Evolutionary conservation across 2,888 invertebrate species (phyloP).

Genomic region (Miltochrista miniata): DNA sequence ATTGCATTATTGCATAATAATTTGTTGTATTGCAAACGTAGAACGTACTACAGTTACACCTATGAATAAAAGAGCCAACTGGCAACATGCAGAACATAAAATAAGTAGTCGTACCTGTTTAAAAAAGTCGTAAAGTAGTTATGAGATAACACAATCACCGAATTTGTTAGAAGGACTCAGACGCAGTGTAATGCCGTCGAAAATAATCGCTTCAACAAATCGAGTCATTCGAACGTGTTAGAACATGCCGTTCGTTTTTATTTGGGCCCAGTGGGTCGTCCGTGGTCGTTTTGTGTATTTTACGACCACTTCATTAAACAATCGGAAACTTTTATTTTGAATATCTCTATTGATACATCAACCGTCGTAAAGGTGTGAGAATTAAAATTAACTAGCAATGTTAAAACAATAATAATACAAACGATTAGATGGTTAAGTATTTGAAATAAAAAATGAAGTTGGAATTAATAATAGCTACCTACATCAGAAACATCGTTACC

Average conservation of each 20-base stretch:
- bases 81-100: neutral
- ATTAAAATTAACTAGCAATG: neutral
- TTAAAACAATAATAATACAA: no score
- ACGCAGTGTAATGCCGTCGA: conserved; percentile 42
- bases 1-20: no score
- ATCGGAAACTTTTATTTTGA: conserved; percentile 57
- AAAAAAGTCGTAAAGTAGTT: conserved; percentile 34
- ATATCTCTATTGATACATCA: conserved; percentile 67
- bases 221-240: conserved; percentile 75
- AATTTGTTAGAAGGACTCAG: conserved; percentile 61
- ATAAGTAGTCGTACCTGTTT: conserved; percentile 16
- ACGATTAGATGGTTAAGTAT: no score
- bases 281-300: conserved; percentile 73
- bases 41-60: neutral
- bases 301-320: conserved; percentile 73
- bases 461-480: no score
- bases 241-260: conserved; percentile 74
- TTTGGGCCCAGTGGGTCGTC: conserved; percentile 70
- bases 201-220: conserved; percentile 75
- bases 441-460: no score
- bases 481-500: no score
- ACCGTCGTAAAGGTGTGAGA: conserved; percentile 19
- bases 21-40: neutral
- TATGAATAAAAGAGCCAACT: no score
- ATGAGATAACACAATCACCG: conserved; percentile 58